Base-by-base conservation (phyloP, 2,888 invertebrate species). In the Megalurothrips usitatus region DNA sequence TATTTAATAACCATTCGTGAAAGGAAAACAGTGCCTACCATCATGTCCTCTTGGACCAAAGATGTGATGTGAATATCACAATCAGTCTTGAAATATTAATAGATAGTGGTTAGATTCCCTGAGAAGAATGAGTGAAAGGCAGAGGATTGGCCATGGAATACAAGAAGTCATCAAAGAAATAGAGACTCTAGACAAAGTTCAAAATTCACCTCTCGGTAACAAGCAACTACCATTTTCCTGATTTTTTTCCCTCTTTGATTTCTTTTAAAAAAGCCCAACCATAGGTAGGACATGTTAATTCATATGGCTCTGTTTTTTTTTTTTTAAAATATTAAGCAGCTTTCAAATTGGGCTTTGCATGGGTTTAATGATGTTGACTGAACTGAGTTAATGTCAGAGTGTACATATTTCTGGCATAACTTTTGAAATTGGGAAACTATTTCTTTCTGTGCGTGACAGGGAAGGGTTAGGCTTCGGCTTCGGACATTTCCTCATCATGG, bases 71-170 rank as follows among this genome's bases (percentile, higher is more conserved):
- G 68, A 75, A 26, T 12, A 75, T 26, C 68, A 75, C 68, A 17
- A 58, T 58, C 19, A 75, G 68, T 75, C 26, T 26, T 75, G 10
- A 75, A 75, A 75, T 75, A 26, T 75, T 75, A 26, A 58, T 75
- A 23, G 23, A 75, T 75, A 26, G 68, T 75, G 68, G 68, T 75
- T 75, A 75, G 68, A 75, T 75, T 75, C 68, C 68, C 68, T 75
- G 68, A 75, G 68, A 8, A 75, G 12, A 75, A 11, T 12, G 23
- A 9, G 68, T 75, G 68, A 75, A 75, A 58, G 58, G 14, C 58
- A 58, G 58, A 58, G 58, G n/a, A 17, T 58, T 17, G 58, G 12
- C 68, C 23, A 26, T 23, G 68, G 23, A 75, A 26, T 75, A 4
- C 11, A 26, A 75, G 26, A 26, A 26, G 68, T 26, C n/a, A 26